These are phyloP conservation scores for Sylvia borin DNA, from an alignment of 2,797 vertebrate species.

Conservation along the genomic window DNA sequence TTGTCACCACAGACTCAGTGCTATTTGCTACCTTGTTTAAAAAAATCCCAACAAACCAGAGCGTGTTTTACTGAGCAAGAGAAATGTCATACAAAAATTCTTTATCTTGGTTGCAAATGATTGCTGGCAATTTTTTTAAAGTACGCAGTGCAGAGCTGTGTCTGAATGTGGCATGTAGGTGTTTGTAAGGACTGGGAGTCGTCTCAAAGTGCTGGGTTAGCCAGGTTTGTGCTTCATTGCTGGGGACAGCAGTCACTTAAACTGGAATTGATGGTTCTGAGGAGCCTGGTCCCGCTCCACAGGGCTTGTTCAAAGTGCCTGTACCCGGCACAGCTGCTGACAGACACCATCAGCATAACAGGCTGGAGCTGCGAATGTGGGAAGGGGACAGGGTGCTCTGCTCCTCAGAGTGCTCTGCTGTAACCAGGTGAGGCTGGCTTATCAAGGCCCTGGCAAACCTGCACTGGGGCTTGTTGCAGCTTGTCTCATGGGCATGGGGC, in stretches of 20 bases:
- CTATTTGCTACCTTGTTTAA: background rate
- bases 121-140: background rate
- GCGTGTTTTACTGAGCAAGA: background rate
- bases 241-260: background rate
- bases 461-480: background rate
- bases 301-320: background rate
- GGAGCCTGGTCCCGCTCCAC: background rate
- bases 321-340: background rate
- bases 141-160: background rate
- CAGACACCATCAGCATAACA: fast-evolving
- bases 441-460: background rate
- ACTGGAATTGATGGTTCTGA: background rate
- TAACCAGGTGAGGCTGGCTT: background rate
- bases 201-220: background rate
- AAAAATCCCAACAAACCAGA: background rate
- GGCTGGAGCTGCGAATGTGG: fast-evolving
- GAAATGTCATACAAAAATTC: background rate
- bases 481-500: background rate
- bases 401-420: background rate
- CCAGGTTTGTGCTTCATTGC: background rate
- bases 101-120: background rate
- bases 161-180: background rate
- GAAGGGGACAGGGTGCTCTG: background rate
- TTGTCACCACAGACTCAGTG: background rate
- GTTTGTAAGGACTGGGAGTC: background rate